These are phyloP conservation scores for Nomada fabriciana DNA, from an alignment of 2,888 invertebrate genomes.

Conservation along the genomic window DNA sequence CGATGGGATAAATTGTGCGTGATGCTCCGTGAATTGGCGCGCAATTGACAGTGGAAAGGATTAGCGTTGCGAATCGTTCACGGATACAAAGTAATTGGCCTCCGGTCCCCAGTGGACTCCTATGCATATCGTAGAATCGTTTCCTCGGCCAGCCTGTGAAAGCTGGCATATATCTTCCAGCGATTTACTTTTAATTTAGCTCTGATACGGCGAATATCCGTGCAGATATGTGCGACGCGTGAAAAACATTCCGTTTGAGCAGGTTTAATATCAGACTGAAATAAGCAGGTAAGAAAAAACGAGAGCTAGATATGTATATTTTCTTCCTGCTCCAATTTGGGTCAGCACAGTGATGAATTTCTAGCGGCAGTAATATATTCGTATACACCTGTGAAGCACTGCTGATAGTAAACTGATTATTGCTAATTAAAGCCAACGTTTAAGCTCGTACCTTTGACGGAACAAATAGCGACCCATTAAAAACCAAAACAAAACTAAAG, in stretches of 20 bases:
- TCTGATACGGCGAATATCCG: background rate
- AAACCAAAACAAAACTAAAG: too few species aligned
- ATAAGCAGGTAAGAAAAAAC: background rate
- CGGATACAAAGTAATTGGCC: constrained; percentile 39
- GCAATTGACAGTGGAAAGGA: constrained; percentile 14
- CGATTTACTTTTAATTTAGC: constrained; percentile 48
- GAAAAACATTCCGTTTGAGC: background rate
- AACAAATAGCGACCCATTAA: too few species aligned
- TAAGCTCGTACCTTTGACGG: too few species aligned
- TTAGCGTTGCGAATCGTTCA: constrained; percentile 29
- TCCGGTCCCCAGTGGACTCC: constrained; percentile 3
- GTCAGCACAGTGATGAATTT: too few species aligned
- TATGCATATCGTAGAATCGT: constrained; percentile 52
- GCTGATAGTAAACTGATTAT: too few species aligned
- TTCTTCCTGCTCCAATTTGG: too few species aligned
- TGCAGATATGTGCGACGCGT: constrained; percentile 35
- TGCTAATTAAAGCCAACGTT: too few species aligned
- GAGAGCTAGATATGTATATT: background rate
- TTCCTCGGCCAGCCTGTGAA: constrained; percentile 46
- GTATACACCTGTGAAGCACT: too few species aligned
- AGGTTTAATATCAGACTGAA: background rate
- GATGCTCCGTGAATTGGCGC: background rate
- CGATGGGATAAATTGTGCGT: constrained; percentile 1
- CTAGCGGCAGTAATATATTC: too few species aligned
- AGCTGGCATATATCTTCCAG: constrained; percentile 49